These are phyloP conservation scores for Amblyopsis rosae DNA, from an alignment of 2,113 vertebrate genomes.

Conservation along the genomic window DNA sequence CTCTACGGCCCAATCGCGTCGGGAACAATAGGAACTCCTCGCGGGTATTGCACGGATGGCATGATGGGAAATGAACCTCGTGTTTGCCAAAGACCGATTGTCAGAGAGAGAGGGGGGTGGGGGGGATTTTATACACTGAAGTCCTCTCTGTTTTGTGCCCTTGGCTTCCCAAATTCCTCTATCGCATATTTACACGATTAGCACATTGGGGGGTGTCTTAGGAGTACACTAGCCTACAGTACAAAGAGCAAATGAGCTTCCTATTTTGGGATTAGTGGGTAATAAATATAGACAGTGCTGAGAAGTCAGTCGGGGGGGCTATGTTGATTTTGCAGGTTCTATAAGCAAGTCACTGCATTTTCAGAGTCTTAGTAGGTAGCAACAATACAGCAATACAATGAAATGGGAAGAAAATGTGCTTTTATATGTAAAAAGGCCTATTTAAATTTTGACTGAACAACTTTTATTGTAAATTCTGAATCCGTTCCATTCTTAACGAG, in stretches of 20 bases:
- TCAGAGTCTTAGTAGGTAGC: no score
- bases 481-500: no score
- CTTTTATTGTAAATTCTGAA: neutral
- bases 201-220: slow-evolving; percentile 7
- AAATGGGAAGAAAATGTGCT: no score
- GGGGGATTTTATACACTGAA: neutral
- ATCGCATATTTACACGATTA: slow-evolving; percentile 36
- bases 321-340: neutral
- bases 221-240: neutral
- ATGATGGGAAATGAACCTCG: slow-evolving; percentile 52
- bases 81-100: slow-evolving; percentile 46
- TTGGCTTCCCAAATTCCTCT: slow-evolving; percentile 10
- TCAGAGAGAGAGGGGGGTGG: slow-evolving; percentile 9
- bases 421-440: no score
- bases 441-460: no score
- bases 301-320: neutral
- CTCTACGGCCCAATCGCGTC: slow-evolving; percentile 53
- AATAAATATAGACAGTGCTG: neutral
- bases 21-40: slow-evolving; percentile 46
- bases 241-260: slow-evolving; percentile 4
- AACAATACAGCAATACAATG: no score
- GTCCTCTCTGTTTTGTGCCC: slow-evolving; percentile 30
- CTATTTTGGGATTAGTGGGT: slow-evolving; percentile 12
- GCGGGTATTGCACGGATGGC: slow-evolving; percentile 34
- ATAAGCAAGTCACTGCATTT: no score